Base-by-base conservation (phyloP, 2,113 vertebrate genomes). In the Corythaixoides concolor region DNA sequence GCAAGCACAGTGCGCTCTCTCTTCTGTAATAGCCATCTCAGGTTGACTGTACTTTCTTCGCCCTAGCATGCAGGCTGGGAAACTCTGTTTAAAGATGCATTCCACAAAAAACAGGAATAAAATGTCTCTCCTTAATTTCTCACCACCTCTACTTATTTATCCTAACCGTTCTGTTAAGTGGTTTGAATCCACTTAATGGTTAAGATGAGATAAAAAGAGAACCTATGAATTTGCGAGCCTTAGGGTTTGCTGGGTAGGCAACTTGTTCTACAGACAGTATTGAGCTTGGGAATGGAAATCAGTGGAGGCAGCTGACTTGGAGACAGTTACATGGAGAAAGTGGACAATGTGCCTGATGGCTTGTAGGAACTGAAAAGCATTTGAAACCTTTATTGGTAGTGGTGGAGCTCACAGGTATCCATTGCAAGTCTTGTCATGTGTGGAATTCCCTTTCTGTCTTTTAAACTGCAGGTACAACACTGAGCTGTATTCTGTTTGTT, bases 351-450 rank as follows among this genome's bases (percentile, higher is more conserved):
- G 21, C 43, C 26, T 68, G 30, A 35, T 58, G 47, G 26, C 39
- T 68, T 24, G 6, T 24, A 17, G 39, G 69, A 89, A 56, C 33
- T 52, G 24, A 58, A 30, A 64, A 64, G 13, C 13, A 2, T n/a
- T 62, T 81, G 28, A 62, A 37, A 84, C 32, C 28, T 49, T 39
- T 50, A 37, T 67, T 83, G 69, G 12, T 59, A 72, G 33, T 1
- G 2, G 32, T 45, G 49, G 39, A 88, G 16, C 26, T 93, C 21
- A 5, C 1, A 1, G 28, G 15, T 63, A 33, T 73, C 27, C 28
- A 13, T 23, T 85, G 22, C 17, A 84, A 70, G 15, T 86, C 0
- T 0, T 27, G 11, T 45, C 28, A 22, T 37, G 2, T 3, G 5
- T 82, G 41, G 53, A 39, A 53, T 63, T 82, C 26, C 10, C 22